Base-by-base conservation (phyloP, 2,888 invertebrate species). In the Lepeophtheirus nordmannii region DNA sequence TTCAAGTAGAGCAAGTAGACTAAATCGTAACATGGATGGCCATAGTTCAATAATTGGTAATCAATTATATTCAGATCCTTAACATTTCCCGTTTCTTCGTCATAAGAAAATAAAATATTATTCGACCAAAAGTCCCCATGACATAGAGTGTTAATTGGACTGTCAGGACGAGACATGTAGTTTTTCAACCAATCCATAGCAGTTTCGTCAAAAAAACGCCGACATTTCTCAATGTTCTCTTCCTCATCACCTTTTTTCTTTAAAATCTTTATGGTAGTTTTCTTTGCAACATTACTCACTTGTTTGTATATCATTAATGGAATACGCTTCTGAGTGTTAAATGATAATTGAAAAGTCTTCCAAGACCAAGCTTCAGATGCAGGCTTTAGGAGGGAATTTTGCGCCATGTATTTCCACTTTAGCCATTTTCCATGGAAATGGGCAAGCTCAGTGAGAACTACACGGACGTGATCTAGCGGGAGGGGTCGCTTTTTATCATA, bases 121-220 rank as follows among this genome's bases (percentile, higher is more conserved):
- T 67, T 67, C 40, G 67, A 63, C 67, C 67, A 67, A 39, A 63
- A 67, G 40, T 67, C 67, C 9, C 67, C 67, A 22, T 67, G 67
- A n/a, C 67, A 65, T n/a, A 53, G 38, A 10, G 65, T 65, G 58
- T 58, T 30, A n/a, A 58, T 20, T 14, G 58, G 58, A 9, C 17
- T 65, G 17, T 37, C 37, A 30, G 17, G 58, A 10, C 39, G 38
- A 10, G 38, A 30, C 58, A 65, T 58, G 58, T 56, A 65, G 38
- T 58, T 37, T 14, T 58, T 37, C 58, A 65, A 39, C 58, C 20
- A n/a, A 9, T 53, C n/a, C 37, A 14, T 57, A 7, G 65, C 65
- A 17, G 65, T 58, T 1, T 30, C 30, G 30, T 58, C 20, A 23
- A 65, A 65, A 58, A 65, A 65, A 1, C 17, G n/a, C 2, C 40